Evolutionary conservation across 2,113 vertebrate species (phyloP).

Genomic region (Podiceps cristatus): DNA sequence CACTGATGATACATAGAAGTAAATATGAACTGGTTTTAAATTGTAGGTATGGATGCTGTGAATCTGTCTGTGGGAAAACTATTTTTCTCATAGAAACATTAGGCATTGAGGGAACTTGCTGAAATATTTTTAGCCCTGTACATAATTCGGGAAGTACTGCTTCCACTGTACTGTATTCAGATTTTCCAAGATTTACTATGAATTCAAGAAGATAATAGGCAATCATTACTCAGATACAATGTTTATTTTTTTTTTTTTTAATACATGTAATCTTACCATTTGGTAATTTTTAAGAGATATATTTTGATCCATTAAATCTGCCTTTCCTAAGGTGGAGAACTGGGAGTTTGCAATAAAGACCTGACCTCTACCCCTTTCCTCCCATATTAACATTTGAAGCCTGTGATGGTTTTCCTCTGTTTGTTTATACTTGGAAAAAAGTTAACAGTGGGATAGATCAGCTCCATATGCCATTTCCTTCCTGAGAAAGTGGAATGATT

Average conservation of each 20-base stretch:
- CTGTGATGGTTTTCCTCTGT: not conserved
- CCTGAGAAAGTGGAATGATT: not conserved
- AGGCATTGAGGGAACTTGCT: not conserved
- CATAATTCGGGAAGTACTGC: not conserved
- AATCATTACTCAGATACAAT: not conserved
- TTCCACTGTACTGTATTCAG: not conserved
- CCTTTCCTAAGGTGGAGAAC: not conserved
- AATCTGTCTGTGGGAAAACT: not conserved
- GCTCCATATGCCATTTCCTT: not conserved
- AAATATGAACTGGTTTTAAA: not conserved
- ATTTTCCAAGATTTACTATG: not conserved
- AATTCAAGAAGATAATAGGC: not conserved
- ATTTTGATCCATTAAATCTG: not conserved
- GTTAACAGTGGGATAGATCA: not conserved
- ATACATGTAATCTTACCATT: not conserved
- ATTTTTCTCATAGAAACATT: not conserved
- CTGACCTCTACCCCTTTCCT: not conserved
- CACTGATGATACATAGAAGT: not conserved
- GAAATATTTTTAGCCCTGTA: not conserved
- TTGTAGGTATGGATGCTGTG: not conserved
- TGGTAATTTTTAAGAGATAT: not conserved
- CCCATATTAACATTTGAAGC: not conserved
- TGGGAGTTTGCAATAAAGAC: not conserved
- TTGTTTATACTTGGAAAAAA: not conserved
- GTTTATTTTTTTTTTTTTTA: fast-evolving